These are phyloP conservation scores for Sebastes kiyomatsui DNA, from an alignment of 2,797 vertebrate genomes.

Conservation along the genomic window DNA sequence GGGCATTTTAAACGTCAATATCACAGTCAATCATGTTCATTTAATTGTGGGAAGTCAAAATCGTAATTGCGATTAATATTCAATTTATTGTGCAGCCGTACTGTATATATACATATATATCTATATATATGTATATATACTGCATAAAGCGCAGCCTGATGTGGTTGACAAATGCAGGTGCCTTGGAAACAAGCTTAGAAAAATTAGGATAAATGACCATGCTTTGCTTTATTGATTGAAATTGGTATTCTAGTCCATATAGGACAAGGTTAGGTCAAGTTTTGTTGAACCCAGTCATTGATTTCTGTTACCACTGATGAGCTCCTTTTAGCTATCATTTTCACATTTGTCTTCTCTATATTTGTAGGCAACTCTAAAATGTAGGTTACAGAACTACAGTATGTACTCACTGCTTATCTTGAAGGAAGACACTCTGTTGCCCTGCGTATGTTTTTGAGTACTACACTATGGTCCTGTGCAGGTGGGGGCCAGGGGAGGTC, in stretches of 20 bases:
- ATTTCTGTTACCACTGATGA: constrained; percentile 12
- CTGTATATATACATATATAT: no score
- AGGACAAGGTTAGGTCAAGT: constrained; percentile 8
- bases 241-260: constrained; percentile 8
- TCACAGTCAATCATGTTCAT: no score
- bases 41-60: no score
- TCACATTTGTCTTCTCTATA: background rate
- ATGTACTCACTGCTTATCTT: background rate
- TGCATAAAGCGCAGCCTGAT: background rate
- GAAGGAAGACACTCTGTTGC: background rate
- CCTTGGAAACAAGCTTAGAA: background rate
- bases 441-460: background rate
- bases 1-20: no score
- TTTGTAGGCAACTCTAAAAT: background rate
- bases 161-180: background rate
- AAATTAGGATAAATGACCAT: background rate
- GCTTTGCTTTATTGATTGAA: constrained; percentile 27
- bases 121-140: background rate
- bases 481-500: constrained; percentile 53
- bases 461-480: constrained; percentile 7
- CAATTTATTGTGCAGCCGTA: no score
- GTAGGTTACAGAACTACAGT: background rate
- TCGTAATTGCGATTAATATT: no score
- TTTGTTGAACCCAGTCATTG: constrained; percentile 15
- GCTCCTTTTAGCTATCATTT: background rate